Conservation (phyloP, 2,797 vertebrate species). For the Decapterus maruadsi region DNA sequence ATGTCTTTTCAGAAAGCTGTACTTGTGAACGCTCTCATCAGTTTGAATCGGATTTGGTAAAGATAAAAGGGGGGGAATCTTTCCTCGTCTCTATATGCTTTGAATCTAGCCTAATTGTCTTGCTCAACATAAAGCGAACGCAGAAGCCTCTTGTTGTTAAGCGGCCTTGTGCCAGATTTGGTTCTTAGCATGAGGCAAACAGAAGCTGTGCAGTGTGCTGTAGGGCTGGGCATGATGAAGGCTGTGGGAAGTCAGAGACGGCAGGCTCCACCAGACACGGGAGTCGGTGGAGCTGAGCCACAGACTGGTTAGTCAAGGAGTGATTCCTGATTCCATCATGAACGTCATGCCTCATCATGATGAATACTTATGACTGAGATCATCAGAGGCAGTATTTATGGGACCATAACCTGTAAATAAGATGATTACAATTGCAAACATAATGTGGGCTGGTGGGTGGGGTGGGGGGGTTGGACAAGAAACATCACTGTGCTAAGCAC, state of each 20-base stretch:
- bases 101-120: slow-evolving; percentile 70
- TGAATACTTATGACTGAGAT: slow-evolving; percentile 65
- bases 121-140: slow-evolving; percentile 55
- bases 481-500: slow-evolving; percentile 59
- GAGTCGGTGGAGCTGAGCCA: slow-evolving; percentile 49
- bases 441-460: slow-evolving; percentile 45
- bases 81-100: slow-evolving; percentile 42
- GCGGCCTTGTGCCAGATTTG: slow-evolving; percentile 62
- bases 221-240: slow-evolving; percentile 39
- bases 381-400: slow-evolving; percentile 66
- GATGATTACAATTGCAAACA: slow-evolving; percentile 70
- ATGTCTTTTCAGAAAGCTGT: slow-evolving; percentile 32
- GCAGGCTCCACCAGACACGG: slow-evolving; percentile 36
- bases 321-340: slow-evolving; percentile 55
- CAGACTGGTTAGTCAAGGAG: slow-evolving; percentile 58
- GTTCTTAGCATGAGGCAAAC: slow-evolving; percentile 58
- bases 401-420: slow-evolving; percentile 74
- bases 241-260: slow-evolving; percentile 38
- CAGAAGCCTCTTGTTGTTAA: slow-evolving; percentile 57
- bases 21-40: slow-evolving; percentile 43
- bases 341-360: slow-evolving; percentile 58
- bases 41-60: slow-evolving; percentile 58
- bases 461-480: slow-evolving; percentile 45
- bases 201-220: slow-evolving; percentile 45
- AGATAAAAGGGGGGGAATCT: slow-evolving; percentile 56